Evolutionary conservation across 2,888 invertebrate species (phyloP), one percentile per base, ranked within the genome.

Genomic region (Slavum lentiscoides): DNA sequence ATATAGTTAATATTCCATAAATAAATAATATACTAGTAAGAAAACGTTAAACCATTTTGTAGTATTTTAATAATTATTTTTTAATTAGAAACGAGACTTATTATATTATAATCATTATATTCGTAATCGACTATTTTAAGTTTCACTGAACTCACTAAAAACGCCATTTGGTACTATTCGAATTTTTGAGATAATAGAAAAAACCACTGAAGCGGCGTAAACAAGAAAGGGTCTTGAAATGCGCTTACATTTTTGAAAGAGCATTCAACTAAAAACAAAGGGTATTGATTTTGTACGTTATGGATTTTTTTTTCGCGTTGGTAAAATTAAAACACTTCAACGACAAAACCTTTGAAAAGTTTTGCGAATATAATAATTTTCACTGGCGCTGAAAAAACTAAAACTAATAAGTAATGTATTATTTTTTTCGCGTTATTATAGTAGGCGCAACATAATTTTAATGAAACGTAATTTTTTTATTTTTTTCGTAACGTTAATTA

Each of bases 231-330:
- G 69, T 70, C 37, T 77, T 69, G 53, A 77, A 77, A 69, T 62
- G 62, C 69, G 53, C 70, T 77, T 69, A 61, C 39, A 53, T 58
- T 69, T 69, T 70, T 62, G 19, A 77, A 77, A 69, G 53, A 13
- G 69, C 62, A 77, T 49, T 77, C 62, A 23, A 77, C 77, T 77
- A 77, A 77, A 70, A 67, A 77, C 62, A 77, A 77, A 70, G 58
- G 77, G 62, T 70, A 77, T 77, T 53, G 77, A 77, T 77, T 77
- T 11, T 77, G 53, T 39, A 53, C 53, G 62, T 70, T 37, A 61
- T 39, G 37, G 69, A 70, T 69, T 77, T 77, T 62, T 75, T 19
- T 30, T 30, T 4, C 37, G 17, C 23, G 23, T 58, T 61, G 3
- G 30, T 59, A 68, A 68, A n/a, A 9, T 43, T 59, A 66, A 68